Conservation (phyloP, 2,888 invertebrate genomes). For the Himalopsyche kuldschensis region DNA sequence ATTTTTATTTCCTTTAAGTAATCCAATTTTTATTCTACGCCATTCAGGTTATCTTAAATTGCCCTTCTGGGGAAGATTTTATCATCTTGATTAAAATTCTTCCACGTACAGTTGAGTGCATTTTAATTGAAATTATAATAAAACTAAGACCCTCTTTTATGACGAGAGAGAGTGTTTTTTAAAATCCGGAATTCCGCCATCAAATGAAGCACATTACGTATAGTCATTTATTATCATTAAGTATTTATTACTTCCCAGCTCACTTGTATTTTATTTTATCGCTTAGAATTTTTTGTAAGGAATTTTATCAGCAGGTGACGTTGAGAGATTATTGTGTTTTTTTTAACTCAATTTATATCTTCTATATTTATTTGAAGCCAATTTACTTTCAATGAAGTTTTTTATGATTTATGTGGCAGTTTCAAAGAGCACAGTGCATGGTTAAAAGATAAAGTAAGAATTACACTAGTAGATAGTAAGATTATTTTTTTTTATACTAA, state of each 20-base stretch:
- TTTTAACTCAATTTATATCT: no score
- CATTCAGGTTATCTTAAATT: neutral
- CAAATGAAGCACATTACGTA: neutral
- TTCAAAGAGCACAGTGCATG: no score
- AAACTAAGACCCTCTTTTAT: neutral
- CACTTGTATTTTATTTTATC: no score
- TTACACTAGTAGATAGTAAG: no score
- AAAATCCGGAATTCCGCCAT: neutral
- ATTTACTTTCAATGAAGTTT: no score
- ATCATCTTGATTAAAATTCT: neutral
- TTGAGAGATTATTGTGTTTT: no score
- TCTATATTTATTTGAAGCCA: no score
- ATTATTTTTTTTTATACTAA: no score
- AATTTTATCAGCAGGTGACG: no score
- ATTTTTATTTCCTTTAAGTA: neutral
- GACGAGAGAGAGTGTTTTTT: neutral
- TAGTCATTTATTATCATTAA: neutral
- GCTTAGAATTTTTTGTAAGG: no score
- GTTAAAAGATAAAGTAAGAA: no score
- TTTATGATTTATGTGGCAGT: no score
- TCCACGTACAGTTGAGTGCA: neutral
- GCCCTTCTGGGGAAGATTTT: neutral
- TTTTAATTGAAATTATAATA: neutral
- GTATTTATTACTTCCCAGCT: neutral
- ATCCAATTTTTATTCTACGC: neutral